Conservation (phyloP, 2,888 invertebrate genomes). For the Drosophila kuntzei region DNA sequence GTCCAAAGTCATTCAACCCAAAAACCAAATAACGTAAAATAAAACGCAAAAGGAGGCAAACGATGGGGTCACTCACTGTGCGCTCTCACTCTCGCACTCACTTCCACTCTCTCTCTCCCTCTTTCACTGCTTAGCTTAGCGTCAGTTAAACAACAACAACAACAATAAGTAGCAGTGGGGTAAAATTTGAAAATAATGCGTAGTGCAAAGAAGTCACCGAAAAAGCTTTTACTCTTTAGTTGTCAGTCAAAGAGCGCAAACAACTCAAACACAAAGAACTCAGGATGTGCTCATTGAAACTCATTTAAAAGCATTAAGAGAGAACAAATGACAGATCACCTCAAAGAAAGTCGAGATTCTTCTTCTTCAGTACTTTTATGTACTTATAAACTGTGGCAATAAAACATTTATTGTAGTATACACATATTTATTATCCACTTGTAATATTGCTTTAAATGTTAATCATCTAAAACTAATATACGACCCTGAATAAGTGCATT, state of each 20-base stretch:
- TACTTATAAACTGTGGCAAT: conserved; percentile 4
- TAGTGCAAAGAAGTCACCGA: conserved; percentile 38
- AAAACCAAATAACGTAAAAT: conserved; percentile 75
- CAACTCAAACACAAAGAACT: conserved; percentile 31
- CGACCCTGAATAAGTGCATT: conserved; percentile 43
- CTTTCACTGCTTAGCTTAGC: conserved; percentile 11
- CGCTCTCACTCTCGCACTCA: conserved; percentile 43
- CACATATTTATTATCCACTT: conserved; percentile 1
- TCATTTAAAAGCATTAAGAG: conserved; percentile 20
- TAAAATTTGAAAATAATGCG: conserved; percentile 55
- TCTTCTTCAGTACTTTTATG: background rate
- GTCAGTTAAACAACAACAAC: conserved; percentile 33
- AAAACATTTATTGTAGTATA: conserved; percentile 12
- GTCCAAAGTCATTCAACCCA: conserved; percentile 76
- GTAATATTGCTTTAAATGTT: conserved; percentile 15
- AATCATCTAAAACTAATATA: conserved; percentile 56
- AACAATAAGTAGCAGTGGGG: conserved; percentile 40
- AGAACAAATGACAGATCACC: conserved; percentile 19
- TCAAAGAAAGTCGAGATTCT: conserved; percentile 5
- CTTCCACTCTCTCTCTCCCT: conserved; percentile 17
- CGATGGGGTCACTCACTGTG: conserved; percentile 71
- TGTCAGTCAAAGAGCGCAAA: conserved; percentile 23
- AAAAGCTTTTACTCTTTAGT: conserved; percentile 21
- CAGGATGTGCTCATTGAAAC: conserved; percentile 63
- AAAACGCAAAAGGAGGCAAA: conserved; percentile 61